Evolutionary conservation across 2,113 vertebrate species (phyloP).

Genomic region (Corynorhinus townsendii): DNA sequence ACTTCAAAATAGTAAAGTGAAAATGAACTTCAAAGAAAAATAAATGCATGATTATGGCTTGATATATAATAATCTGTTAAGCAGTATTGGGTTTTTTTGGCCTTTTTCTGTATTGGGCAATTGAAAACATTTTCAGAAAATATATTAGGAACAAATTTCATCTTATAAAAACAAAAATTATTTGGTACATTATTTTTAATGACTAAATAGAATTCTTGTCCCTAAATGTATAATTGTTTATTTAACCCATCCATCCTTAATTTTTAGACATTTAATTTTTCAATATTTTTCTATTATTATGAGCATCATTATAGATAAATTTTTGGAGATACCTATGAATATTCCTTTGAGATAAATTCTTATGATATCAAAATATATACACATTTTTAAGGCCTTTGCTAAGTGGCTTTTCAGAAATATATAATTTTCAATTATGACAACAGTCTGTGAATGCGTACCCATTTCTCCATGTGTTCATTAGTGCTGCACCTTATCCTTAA

Average conservation of each 20-base stretch:
- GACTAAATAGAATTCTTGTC: background rate
- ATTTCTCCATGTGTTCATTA: background rate
- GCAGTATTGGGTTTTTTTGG: background rate
- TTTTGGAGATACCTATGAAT: background rate
- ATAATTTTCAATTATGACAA: background rate
- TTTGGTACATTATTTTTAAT: background rate
- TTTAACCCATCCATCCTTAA: background rate
- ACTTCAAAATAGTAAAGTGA: conserved; percentile 17
- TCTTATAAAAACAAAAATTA: background rate
- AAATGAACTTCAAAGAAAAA: background rate
- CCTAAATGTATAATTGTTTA: background rate
- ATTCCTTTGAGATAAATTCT: conserved; percentile 7
- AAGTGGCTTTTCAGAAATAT: background rate
- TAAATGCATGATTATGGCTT: background rate
- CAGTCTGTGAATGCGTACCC: background rate
- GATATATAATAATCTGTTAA: background rate
- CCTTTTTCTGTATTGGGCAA: background rate
- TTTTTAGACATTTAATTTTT: conserved; percentile 31
- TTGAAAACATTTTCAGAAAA: background rate
- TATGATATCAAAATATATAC: background rate
- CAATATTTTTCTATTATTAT: background rate
- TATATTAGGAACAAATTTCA: background rate
- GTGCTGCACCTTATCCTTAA: background rate
- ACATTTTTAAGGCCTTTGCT: background rate
- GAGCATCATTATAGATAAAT: background rate